Percentiles rank a stretch among this genome's conserved stretches.
These are phyloP conservation scores for Metaphire vulgaris DNA, from an alignment of 1,140 invertebrate species.

Conservation along the genomic window DNA sequence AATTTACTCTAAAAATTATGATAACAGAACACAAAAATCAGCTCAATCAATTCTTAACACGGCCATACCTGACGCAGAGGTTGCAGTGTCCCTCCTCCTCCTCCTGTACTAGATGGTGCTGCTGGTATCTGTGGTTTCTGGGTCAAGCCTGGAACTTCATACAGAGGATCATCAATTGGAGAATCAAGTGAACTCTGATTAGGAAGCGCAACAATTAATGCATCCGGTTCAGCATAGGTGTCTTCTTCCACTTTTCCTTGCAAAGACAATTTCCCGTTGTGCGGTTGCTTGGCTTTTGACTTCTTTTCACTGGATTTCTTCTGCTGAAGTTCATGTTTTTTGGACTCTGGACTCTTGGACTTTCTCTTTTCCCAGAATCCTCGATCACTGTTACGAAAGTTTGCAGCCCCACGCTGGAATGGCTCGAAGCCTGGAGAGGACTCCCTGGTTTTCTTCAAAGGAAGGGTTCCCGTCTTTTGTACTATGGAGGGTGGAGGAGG, in stretches of 20 bases:
- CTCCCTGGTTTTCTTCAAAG: neutral
- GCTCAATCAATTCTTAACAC: too few species aligned
- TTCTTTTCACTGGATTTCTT: neutral
- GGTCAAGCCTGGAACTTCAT: neutral
- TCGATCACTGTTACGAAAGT: neutral
- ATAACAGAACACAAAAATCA: too few species aligned
- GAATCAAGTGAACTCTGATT: neutral
- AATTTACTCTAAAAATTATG: too few species aligned
- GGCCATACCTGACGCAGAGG: too few species aligned
- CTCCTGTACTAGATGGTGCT: too few species aligned
- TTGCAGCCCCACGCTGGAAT: neutral
- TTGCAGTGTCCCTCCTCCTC: too few species aligned
- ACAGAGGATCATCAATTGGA: neutral
- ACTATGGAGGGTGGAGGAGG: neutral
- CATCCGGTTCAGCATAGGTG: neutral
- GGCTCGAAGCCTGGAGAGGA: neutral
- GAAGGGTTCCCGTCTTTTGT: neutral
- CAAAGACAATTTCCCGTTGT: neutral
- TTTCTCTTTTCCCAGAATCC: neutral
- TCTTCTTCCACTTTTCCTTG: neutral
- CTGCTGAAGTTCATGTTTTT: neutral
- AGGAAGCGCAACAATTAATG: neutral
- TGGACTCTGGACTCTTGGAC: neutral
- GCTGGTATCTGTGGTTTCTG: too few species aligned
- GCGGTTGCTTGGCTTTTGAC: too few species aligned